Conservation (phyloP, 2,113 vertebrate species). For the Herpailurus yagouaroundi region DNA sequence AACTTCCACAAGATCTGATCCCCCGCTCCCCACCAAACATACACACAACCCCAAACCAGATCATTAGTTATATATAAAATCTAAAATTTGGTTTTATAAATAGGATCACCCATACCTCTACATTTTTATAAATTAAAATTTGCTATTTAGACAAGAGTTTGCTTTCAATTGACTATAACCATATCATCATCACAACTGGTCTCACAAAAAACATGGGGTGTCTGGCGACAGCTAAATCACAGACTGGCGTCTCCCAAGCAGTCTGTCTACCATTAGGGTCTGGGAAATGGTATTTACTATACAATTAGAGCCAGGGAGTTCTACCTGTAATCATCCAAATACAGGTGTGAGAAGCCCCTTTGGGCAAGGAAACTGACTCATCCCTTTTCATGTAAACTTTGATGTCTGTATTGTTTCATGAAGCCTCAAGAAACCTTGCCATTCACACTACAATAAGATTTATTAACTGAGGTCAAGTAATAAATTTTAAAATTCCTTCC, state of each 20-base stretch:
- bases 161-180: slow-evolving; percentile 91
- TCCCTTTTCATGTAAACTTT: slow-evolving; percentile 92
- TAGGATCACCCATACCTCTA: slow-evolving; percentile 73
- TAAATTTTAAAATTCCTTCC: slow-evolving; percentile 81
- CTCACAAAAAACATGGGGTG: slow-evolving; percentile 89
- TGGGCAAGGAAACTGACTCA: slow-evolving; percentile 92
- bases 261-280: slow-evolving; percentile 94
- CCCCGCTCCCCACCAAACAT: slow-evolving; percentile 5
- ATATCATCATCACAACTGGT: slow-evolving; percentile 92
- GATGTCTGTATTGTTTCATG: slow-evolving; percentile 85
- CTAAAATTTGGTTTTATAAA: slow-evolving; percentile 78
- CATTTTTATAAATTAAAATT: slow-evolving; percentile 89
- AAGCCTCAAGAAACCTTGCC: slow-evolving; percentile 84
- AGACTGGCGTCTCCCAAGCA: slow-evolving; percentile 93
- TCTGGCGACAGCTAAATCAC: slow-evolving; percentile 96
- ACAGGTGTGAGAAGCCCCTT: slow-evolving; percentile 93
- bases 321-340: slow-evolving; percentile 97
- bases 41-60: slow-evolving; percentile 67
- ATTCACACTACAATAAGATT: slow-evolving; percentile 85
- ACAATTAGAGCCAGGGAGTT: slow-evolving; percentile 95
- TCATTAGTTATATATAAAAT: slow-evolving; percentile 82
- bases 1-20: slow-evolving; percentile 90
- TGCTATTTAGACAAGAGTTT: slow-evolving; percentile 90
- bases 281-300: slow-evolving; percentile 95
- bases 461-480: slow-evolving; percentile 86